phyloP scores from a whole-genome alignment of 2,888 invertebrate genomes.

The Meghimatium bilineatum region DNA sequence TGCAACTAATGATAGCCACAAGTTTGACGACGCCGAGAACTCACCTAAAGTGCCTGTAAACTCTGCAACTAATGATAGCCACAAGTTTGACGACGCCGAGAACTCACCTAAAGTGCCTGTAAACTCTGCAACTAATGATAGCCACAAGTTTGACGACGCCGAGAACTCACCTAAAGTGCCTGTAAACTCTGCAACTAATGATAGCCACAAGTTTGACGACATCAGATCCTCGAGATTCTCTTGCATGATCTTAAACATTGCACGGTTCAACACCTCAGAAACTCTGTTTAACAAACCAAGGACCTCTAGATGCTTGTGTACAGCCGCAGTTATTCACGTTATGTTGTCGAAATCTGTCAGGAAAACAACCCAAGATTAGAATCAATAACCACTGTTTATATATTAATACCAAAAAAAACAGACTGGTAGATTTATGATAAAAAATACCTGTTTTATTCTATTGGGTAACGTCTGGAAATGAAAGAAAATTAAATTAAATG shows the following conservation, averaged over 20 bases:
- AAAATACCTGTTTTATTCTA: too few species aligned
- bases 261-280: not conserved
- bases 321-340: too few species aligned
- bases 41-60: conserved; percentile 86
- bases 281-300: too few species aligned
- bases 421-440: too few species aligned
- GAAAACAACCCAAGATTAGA: too few species aligned
- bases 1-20: conserved; percentile 88
- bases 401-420: too few species aligned
- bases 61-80: conserved; percentile 88
- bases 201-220: conserved; percentile 83
- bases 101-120: conserved; percentile 84
- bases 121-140: conserved; percentile 88
- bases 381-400: too few species aligned
- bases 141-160: conserved; percentile 81
- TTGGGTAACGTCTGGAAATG: too few species aligned
- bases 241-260: conserved; percentile 56
- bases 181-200: conserved; percentile 87
- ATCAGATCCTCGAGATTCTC: conserved; percentile 62
- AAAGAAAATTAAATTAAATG: too few species aligned
- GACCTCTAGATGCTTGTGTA: too few species aligned
- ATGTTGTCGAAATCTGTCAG: too few species aligned
- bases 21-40: conserved; percentile 45
- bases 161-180: conserved; percentile 83
- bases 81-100: conserved; percentile 78